Conservation (phyloP, 2,113 vertebrate genomes). For the Albula glossodonta region DNA sequence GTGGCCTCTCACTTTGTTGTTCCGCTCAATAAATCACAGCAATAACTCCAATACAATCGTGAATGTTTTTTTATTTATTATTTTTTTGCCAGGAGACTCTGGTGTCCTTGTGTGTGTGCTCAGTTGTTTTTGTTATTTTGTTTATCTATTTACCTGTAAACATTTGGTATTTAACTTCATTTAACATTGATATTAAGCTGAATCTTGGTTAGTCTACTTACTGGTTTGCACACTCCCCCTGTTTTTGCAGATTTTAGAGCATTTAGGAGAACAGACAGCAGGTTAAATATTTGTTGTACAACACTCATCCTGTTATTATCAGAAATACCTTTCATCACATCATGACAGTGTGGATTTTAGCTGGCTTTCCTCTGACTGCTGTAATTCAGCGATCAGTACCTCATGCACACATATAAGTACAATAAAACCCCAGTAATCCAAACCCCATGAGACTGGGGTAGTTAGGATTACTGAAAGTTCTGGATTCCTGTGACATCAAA, state of each 20-base stretch:
- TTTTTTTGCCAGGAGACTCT: background rate
- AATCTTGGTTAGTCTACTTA: background rate
- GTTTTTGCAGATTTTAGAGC: background rate
- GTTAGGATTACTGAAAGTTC: too few relatives aligned
- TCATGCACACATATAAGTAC: too few relatives aligned
- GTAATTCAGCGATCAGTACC: too few relatives aligned
- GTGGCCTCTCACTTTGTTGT: background rate
- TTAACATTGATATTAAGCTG: background rate
- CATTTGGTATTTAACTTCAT: background rate
- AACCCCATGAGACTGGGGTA: too few relatives aligned
- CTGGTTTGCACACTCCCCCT: background rate
- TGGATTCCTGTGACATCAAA: too few relatives aligned
- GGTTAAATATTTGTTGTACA: background rate
- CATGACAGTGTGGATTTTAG: too few relatives aligned
- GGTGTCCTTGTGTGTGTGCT: background rate
- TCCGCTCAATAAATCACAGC: constrained; percentile 4
- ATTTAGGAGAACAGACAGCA: background rate
- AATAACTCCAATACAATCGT: constrained; percentile 7
- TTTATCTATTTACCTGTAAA: background rate
- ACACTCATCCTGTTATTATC: background rate
- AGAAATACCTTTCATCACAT: too few relatives aligned
- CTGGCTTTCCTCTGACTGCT: too few relatives aligned
- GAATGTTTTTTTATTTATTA: background rate
- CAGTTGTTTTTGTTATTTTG: background rate
- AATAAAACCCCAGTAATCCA: too few relatives aligned